A percentile compares a stretch with the other conserved stretches of the same genome.
These are phyloP conservation scores for Serrognathus titanus DNA, from an alignment of 2,888 invertebrate genomes.

Conservation along the genomic window DNA sequence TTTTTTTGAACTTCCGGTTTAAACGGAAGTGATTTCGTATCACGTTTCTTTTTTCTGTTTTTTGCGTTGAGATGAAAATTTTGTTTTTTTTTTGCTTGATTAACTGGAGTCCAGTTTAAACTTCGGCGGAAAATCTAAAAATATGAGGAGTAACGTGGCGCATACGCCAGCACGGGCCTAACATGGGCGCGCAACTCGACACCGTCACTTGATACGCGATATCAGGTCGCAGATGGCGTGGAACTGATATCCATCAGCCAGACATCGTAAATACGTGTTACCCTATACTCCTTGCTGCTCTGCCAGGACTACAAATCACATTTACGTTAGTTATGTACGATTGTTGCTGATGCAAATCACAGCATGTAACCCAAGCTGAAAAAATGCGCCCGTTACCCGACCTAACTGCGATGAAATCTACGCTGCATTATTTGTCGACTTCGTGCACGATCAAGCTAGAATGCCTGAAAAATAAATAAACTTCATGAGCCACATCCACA, in stretches of 20 bases:
- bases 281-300: conserved; percentile 18
- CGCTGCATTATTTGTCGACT: too few relatives aligned
- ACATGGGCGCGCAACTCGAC: conserved; percentile 39
- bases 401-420: too few relatives aligned
- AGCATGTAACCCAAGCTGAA: background rate
- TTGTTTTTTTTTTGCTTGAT: too few relatives aligned
- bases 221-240: conserved; percentile 48
- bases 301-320: conserved; percentile 14
- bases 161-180: conserved; percentile 37
- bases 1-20: background rate
- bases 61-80: too few relatives aligned
- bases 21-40: background rate
- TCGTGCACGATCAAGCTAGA: too few relatives aligned
- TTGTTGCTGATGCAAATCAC: conserved; percentile 7
- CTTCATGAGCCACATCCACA: too few relatives aligned
- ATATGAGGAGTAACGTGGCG: conserved; percentile 16
- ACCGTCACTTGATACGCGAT: conserved; percentile 39
- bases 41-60: background rate
- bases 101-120: background rate
- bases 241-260: conserved; percentile 47
- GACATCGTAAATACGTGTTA: conserved; percentile 37
- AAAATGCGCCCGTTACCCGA: background rate
- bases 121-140: conserved; percentile 14
- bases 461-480: too few relatives aligned
- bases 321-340: conserved; percentile 10